A percentile compares a stretch with the other conserved stretches of the same genome.
These are phyloP conservation scores for Aix galericulata DNA, from an alignment of 2,113 vertebrate genomes.

Conservation along the genomic window DNA sequence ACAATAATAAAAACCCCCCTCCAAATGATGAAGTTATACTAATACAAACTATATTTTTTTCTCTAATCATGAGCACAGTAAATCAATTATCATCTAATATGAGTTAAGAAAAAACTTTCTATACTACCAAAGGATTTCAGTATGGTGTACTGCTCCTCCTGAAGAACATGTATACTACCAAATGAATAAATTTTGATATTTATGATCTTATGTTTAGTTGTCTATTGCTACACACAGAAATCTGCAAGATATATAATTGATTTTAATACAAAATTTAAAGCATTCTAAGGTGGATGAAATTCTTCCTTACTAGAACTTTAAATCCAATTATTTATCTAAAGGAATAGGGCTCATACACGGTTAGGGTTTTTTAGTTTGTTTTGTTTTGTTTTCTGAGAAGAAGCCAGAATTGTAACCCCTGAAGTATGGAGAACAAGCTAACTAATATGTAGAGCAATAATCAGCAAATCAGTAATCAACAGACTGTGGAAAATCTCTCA, in stretches of 20 bases:
- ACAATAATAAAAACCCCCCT: neutral
- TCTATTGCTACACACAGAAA: constrained; percentile 3
- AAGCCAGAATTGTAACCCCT: neutral
- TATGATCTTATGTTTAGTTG: constrained; percentile 29
- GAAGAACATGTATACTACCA: constrained; percentile 1
- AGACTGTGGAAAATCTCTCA: neutral
- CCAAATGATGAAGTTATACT: neutral
- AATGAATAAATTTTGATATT: neutral
- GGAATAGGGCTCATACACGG: neutral
- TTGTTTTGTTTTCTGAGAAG: neutral
- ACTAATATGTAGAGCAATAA: neutral
- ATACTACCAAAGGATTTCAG: neutral
- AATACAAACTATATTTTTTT: neutral
- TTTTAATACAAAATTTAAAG: constrained; percentile 13
- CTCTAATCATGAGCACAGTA: neutral
- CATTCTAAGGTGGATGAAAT: neutral
- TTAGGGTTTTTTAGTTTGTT: neutral
- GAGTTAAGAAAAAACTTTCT: neutral
- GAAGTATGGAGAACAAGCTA: neutral
- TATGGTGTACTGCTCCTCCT: neutral
- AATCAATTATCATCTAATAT: neutral
- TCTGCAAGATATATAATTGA: neutral
- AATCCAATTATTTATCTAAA: neutral
- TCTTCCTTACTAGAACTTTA: neutral
- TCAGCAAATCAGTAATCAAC: neutral